Evolutionary conservation across 1,140 invertebrate genomes (phyloP).

Genomic region (Drosophila carrolli): DNA sequence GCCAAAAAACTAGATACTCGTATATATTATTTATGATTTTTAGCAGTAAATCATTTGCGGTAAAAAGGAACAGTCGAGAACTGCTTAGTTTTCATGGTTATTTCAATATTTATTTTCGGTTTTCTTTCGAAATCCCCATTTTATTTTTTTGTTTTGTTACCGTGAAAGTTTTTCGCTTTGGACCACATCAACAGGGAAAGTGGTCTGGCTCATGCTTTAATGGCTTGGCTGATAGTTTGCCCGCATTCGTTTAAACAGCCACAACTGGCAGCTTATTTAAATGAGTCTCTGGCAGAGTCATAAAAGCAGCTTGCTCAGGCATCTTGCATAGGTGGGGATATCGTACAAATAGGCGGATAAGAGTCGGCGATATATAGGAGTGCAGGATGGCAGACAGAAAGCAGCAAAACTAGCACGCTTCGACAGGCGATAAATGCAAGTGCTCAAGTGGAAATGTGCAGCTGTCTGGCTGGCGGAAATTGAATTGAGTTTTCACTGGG

Average conservation of each 20-base stretch:
- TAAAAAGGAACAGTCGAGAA: background rate
- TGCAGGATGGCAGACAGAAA: slow-evolving; percentile 4
- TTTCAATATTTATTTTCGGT: background rate
- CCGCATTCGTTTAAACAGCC: slow-evolving; percentile 36
- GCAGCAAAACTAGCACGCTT: slow-evolving; percentile 45
- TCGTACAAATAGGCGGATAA: slow-evolving; percentile 29
- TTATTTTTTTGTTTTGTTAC: background rate
- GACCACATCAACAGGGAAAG: background rate
- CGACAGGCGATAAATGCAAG: slow-evolving; percentile 67
- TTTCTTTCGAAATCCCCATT: background rate
- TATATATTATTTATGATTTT: background rate
- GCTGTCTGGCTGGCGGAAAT: slow-evolving; percentile 62
- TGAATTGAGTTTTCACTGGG: slow-evolving; percentile 57
- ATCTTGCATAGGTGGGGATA: slow-evolving; percentile 13
- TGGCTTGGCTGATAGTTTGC: background rate
- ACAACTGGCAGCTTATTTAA: slow-evolving; percentile 62
- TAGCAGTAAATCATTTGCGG: slow-evolving; percentile 5
- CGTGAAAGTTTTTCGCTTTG: background rate
- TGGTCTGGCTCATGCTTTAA: background rate
- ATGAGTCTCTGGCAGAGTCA: slow-evolving; percentile 39
- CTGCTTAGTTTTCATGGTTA: background rate
- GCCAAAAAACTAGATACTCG: background rate
- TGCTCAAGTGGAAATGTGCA: slow-evolving; percentile 65
- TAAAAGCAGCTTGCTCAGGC: slow-evolving; percentile 16
- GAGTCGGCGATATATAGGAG: slow-evolving; percentile 11